These are phyloP conservation scores for Augochlorella aurata DNA, from an alignment of 2,888 invertebrate genomes.

Conservation along the genomic window DNA sequence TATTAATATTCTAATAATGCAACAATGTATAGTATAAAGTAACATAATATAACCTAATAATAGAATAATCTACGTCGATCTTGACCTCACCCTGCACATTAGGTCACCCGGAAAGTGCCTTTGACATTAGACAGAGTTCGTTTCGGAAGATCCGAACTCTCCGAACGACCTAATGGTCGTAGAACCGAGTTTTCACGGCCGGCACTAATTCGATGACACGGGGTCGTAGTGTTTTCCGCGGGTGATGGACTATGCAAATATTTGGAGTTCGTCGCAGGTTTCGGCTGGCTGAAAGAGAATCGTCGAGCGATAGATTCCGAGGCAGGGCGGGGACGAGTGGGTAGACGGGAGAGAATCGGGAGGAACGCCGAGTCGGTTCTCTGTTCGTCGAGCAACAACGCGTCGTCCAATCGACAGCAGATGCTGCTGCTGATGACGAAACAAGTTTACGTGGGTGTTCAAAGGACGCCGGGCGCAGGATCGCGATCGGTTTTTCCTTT, in stretches of 20 bases:
- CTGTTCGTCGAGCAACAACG: conserved; percentile 53
- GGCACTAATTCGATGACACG: no score
- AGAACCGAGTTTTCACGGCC: no score
- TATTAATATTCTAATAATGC: no score
- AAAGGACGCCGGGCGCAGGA: conserved; percentile 42
- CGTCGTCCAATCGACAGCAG: conserved; percentile 67
- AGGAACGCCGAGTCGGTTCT: no score
- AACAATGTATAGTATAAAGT: no score
- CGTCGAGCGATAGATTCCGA: conserved; percentile 3
- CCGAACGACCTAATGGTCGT: no score
- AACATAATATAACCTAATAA: no score
- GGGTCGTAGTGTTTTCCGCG: not conserved
- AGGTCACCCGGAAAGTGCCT: no score
- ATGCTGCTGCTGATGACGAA: conserved; percentile 53
- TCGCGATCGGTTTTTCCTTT: conserved; percentile 21
- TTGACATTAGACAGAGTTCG: no score
- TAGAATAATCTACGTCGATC: no score
- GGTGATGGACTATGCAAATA: not conserved
- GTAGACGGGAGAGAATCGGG: not conserved
- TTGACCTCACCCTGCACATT: no score
- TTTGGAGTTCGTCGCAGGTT: not conserved
- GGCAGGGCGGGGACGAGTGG: not conserved
- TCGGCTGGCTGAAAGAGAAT: not conserved
- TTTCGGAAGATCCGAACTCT: no score
- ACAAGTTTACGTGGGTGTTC: conserved; percentile 67